Evolutionary conservation across 2,113 vertebrate species (phyloP).

Genomic region (Rhabdornis inornatus): DNA sequence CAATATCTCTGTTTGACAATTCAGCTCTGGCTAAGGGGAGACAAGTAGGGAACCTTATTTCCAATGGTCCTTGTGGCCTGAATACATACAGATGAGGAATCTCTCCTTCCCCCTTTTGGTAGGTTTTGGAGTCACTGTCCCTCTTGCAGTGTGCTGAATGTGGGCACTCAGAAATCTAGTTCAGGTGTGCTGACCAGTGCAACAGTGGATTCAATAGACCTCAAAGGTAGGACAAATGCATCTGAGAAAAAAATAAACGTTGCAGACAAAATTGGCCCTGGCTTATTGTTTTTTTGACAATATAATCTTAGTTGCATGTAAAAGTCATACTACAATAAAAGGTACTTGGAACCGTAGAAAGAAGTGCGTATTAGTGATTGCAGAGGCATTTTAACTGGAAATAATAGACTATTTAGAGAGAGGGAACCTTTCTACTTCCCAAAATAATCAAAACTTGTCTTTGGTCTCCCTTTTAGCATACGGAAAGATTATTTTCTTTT

Average conservation of each 20-base stretch:
- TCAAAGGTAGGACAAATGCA: neutral
- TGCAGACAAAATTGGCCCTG: neutral
- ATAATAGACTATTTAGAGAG: neutral
- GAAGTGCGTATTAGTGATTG: neutral
- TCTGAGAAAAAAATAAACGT: neutral
- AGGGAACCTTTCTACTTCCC: neutral
- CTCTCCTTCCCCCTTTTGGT: rapidly evolving
- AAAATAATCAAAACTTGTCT: neutral
- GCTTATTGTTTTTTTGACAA: neutral
- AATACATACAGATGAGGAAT: neutral
- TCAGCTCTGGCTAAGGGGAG: neutral
- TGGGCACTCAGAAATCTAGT: neutral
- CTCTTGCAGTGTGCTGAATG: neutral
- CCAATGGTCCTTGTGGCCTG: neutral
- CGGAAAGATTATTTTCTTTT: neutral
- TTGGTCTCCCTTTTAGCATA: neutral
- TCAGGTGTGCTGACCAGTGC: neutral
- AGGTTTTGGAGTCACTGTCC: neutral
- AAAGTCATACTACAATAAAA: neutral
- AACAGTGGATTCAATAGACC: neutral
- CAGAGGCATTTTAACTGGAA: neutral
- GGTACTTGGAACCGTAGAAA: neutral
- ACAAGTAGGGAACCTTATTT: neutral
- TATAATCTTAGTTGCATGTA: neutral
- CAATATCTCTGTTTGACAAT: neutral